Evolutionary conservation across 2,113 vertebrate genomes (phyloP).

Genomic region (Pogonocichla stellata): DNA sequence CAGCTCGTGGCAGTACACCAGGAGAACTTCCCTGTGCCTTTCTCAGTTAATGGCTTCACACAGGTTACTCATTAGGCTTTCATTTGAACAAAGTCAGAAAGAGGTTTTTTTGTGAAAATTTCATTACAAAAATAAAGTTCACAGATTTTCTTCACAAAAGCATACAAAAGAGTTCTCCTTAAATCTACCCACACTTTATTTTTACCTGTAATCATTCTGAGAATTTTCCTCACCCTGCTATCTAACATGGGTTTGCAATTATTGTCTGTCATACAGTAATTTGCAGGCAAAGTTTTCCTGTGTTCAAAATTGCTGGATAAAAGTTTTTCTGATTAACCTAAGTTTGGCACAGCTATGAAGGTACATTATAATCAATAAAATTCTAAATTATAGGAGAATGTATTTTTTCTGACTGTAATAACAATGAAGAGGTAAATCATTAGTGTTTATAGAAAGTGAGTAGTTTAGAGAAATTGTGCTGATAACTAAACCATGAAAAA

Average conservation of each 20-base stretch:
- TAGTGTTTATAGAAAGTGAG: neutral
- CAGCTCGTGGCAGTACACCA: neutral
- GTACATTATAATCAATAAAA: neutral
- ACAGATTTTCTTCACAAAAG: slow-evolving; percentile 24
- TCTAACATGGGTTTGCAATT: neutral
- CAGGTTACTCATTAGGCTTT: neutral
- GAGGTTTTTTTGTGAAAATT: neutral
- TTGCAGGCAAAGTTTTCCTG: neutral
- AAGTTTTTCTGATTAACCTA: neutral
- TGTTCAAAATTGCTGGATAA: neutral
- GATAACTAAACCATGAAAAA: neutral
- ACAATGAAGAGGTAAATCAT: neutral
- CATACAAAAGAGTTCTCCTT: neutral
- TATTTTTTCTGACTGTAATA: neutral
- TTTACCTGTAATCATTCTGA: neutral
- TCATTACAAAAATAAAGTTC: neutral
- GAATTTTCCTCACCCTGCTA: neutral
- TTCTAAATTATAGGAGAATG: neutral
- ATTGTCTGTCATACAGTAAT: neutral
- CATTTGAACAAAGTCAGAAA: slow-evolving; percentile 2
- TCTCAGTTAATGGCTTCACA: neutral
- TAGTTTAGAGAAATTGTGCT: neutral
- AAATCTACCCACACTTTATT: slow-evolving; percentile 1
- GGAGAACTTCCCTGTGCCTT: neutral
- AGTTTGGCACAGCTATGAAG: neutral